Percentiles rank a stretch among this genome's conserved stretches.
These are phyloP conservation scores for Sinocyclocheilus anshuiensis DNA, from an alignment of 2,113 vertebrate genomes.

Conservation along the genomic window DNA sequence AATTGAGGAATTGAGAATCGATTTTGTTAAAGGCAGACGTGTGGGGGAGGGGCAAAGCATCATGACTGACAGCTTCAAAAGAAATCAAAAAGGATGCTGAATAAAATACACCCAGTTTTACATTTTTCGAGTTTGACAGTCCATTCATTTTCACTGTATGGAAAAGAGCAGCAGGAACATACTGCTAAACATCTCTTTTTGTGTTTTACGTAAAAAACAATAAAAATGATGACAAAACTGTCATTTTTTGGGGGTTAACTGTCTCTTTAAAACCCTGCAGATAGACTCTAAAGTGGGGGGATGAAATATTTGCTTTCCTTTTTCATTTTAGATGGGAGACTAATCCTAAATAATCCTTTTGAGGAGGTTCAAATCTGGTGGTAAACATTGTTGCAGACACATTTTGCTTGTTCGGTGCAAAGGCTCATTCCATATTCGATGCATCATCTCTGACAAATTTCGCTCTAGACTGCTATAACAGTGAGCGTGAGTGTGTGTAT, in stretches of 20 bases:
- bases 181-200: neutral
- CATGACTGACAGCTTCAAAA: neutral
- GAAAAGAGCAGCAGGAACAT: neutral
- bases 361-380: neutral
- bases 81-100: neutral
- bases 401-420: constrained; percentile 1
- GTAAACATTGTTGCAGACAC: neutral
- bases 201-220: neutral
- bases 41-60: neutral
- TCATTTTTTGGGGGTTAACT: neutral
- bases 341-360: constrained; percentile 30
- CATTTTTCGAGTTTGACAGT: neutral
- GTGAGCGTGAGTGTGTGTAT: neutral
- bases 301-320: constrained; percentile 2
- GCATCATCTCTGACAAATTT: constrained; percentile 16
- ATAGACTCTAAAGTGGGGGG: neutral
- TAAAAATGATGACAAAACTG: neutral
- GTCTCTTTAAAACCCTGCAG: neutral
- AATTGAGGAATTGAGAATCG: constrained; percentile 44
- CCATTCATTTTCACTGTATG: neutral
- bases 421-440: neutral
- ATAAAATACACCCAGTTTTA: neutral
- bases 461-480: neutral
- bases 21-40: constrained; percentile 52
- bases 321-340: neutral